Conservation (phyloP, 2,888 invertebrate species). For the Mythimna loreyi region DNA sequence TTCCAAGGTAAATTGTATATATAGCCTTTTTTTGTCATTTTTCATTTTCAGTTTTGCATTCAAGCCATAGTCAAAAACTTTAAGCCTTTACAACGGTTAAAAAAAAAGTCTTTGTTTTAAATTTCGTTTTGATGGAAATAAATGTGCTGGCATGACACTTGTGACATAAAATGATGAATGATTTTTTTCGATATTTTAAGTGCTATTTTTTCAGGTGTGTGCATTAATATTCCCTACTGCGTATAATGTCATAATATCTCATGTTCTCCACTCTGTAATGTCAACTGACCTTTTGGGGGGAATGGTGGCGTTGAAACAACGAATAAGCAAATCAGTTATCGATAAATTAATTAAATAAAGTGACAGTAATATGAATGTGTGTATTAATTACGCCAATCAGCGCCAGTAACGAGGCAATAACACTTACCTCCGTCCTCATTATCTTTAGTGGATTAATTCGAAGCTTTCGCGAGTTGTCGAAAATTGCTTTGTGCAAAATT, state of each 20-base stretch:
- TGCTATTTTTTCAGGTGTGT: conserved; percentile 7
- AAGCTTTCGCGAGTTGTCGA: conserved; percentile 47
- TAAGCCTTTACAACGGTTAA: conserved; percentile 2
- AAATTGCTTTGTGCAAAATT: conserved; percentile 69
- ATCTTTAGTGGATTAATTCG: conserved; percentile 58
- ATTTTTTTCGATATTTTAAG: conserved; percentile 24
- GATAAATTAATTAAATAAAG: conserved; percentile 39
- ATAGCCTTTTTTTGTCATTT: conserved; percentile 1
- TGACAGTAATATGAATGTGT: conserved; percentile 33
- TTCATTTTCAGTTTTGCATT: conserved; percentile 19
- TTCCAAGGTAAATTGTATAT: conserved; percentile 11
- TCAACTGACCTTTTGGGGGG: conserved; percentile 17
- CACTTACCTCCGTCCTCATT: conserved; percentile 49
- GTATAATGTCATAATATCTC: conserved; percentile 4
- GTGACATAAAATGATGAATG: conserved; percentile 40
- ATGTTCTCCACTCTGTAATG: conserved; percentile 13
- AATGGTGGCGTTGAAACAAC: conserved; percentile 1
- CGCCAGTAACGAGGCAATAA: conserved; percentile 49
- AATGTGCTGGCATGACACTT: conserved; percentile 42
- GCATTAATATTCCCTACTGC: conserved; percentile 16
- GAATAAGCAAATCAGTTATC: conserved; percentile 13
- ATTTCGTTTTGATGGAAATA: conserved; percentile 34
- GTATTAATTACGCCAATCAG: conserved; percentile 45
- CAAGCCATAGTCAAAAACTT: conserved; percentile 14
- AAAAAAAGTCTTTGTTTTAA: conserved; percentile 39